phyloP scores from a whole-genome alignment of 2,113 vertebrate species.

The Polypterus senegalus region DNA sequence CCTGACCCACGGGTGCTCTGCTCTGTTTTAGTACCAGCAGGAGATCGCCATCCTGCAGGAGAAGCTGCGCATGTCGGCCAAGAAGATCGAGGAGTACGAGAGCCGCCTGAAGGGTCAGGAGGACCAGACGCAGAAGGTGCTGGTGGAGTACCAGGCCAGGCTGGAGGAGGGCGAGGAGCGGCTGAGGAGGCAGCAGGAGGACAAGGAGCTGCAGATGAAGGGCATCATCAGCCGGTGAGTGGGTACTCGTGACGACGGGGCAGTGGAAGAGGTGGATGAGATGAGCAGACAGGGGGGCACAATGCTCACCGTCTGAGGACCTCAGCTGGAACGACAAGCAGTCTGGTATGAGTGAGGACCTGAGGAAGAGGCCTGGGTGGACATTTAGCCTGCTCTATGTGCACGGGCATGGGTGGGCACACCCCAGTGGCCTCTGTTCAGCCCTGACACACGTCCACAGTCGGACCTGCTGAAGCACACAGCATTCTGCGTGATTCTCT shows the following conservation, averaged over 20 bases:
- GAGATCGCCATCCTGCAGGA: constrained; percentile 88
- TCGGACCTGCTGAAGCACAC: no score
- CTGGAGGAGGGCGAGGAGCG: constrained; percentile 92
- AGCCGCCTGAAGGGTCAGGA: constrained; percentile 88
- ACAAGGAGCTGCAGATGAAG: constrained; percentile 98
- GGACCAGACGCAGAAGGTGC: constrained; percentile 84
- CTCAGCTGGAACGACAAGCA: no score
- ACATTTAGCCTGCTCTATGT: no score
- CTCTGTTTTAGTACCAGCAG: constrained; percentile 65
- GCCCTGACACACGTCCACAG: no score
- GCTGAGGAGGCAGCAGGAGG: constrained; percentile 88
- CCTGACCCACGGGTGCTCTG: no score
- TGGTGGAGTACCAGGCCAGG: constrained; percentile 90
- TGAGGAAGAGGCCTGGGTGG: no score
- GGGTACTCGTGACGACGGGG: not conserved
- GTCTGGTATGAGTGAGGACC: no score
- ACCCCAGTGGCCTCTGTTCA: no score
- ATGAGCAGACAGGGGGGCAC: no score
- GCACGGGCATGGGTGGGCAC: no score
- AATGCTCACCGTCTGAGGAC: no score
- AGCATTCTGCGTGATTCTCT: no score
- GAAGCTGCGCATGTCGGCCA: constrained; percentile 79
- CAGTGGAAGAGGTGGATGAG: not conserved
- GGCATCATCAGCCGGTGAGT: constrained; percentile 91
- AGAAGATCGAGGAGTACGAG: constrained; percentile 94